These are phyloP conservation scores for Drosophila prostipennis DNA, from an alignment of 2,888 invertebrate genomes.

Conservation along the genomic window DNA sequence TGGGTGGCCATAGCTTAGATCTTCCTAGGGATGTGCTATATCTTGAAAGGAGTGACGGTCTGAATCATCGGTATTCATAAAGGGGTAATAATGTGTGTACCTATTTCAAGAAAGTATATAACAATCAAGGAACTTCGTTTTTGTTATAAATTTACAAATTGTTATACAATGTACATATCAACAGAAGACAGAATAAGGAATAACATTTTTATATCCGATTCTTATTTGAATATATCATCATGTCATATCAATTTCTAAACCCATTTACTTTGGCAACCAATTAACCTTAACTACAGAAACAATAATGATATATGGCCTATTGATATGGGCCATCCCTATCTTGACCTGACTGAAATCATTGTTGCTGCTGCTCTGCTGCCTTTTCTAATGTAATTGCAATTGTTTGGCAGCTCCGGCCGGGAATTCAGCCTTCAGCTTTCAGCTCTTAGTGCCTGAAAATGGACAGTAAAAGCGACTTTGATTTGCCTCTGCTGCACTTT, in stretches of 20 bases:
- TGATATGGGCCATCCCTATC: constrained; percentile 6
- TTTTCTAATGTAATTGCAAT: constrained; percentile 78
- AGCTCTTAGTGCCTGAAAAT: constrained; percentile 36
- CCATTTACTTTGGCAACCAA: background rate
- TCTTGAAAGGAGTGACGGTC: background rate
- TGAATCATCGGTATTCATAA: background rate
- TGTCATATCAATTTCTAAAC: background rate
- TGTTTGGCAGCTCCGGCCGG: constrained; percentile 62
- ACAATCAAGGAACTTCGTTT: no score
- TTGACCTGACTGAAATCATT: constrained; percentile 38
- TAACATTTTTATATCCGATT: background rate
- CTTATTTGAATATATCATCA: background rate
- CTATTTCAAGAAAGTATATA: no score
- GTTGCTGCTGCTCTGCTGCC: constrained; percentile 37
- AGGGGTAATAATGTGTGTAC: background rate
- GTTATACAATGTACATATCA: no score
- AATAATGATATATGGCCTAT: background rate
- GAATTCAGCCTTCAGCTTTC: constrained; percentile 20
- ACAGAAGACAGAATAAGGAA: no score
- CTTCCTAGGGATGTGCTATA: constrained; percentile 20
- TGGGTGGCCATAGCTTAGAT: constrained; percentile 58
- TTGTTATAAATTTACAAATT: no score
- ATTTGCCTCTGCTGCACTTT: constrained; percentile 48
- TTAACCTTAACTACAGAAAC: background rate
- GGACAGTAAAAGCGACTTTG: constrained; percentile 52